A percentile compares a stretch with the other conserved stretches of the same genome.
Conservation (phyloP, 23 tunicate species). For the Halocynthia aurantium region DNA sequence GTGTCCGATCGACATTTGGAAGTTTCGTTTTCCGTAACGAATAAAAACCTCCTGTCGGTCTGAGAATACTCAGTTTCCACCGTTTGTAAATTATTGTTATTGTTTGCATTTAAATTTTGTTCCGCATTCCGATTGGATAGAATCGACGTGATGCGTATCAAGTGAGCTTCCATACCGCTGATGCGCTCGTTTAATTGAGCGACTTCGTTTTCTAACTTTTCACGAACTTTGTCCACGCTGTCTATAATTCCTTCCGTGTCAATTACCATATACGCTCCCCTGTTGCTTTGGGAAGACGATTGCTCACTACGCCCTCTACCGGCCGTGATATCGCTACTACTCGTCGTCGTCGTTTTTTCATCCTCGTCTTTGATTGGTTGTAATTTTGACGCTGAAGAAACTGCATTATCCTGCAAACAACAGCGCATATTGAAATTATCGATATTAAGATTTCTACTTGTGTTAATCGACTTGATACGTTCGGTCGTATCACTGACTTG, state of each 20-base stretch:
- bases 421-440: no score
- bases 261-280: slow-evolving; percentile 20
- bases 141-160: slow-evolving; percentile 16
- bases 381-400: no score
- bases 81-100: slow-evolving; percentile 5
- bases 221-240: slow-evolving; percentile 22
- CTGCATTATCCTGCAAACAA: no score
- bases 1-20: no score
- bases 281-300: neutral
- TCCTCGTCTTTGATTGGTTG: neutral
- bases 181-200: slow-evolving; percentile 33
- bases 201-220: slow-evolving; percentile 15
- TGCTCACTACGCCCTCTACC: neutral
- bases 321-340: neutral
- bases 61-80: no score
- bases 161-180: slow-evolving; percentile 24
- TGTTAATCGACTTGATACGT: no score
- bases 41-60: no score
- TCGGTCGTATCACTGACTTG: no score
- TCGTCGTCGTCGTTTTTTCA: neutral
- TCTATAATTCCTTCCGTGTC: slow-evolving; percentile 25
- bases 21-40: no score
- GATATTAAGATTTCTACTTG: no score
- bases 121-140: neutral
- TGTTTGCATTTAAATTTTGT: slow-evolving; percentile 18